Percentiles rank a stretch among this genome's conserved stretches.
Conservation (phyloP, 2,113 vertebrate species). For the Psephotus haematonotus region DNA sequence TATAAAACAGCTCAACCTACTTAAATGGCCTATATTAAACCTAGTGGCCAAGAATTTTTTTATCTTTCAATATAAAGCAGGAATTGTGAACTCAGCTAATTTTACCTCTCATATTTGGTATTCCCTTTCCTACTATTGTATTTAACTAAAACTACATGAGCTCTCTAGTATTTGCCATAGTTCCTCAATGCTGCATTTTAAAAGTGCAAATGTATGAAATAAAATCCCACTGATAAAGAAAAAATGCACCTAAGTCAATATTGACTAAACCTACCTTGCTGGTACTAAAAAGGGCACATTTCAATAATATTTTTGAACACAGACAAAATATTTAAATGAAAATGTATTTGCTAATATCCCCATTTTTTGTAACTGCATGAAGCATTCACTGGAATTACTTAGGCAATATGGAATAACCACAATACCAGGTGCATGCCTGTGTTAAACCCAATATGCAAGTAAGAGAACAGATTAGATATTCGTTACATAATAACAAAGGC, state of each 20-base stretch:
- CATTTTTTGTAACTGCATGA: neutral
- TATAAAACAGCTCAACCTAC: neutral
- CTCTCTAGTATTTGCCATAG: neutral
- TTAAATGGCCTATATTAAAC: neutral
- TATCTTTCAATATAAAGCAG: neutral
- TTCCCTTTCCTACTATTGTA: neutral
- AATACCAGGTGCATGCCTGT: neutral
- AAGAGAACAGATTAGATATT: neutral
- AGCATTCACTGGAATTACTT: neutral
- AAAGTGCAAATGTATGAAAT: neutral
- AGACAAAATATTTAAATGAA: neutral
- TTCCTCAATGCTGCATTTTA: neutral
- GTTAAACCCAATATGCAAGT: neutral
- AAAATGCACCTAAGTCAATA: neutral
- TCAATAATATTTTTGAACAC: neutral
- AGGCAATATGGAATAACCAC: neutral
- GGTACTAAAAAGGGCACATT: neutral
- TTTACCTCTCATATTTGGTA: neutral
- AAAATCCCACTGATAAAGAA: neutral
- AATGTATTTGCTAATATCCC: neutral
- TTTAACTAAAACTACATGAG: neutral
- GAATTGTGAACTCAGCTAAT: neutral
- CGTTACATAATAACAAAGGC: neutral
- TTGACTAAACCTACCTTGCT: neutral
- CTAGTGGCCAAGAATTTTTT: neutral